A percentile compares a stretch with the other conserved stretches of the same genome.
Evolutionary conservation across 2,888 invertebrate species (phyloP).

Genomic region (Tenthredo mesomela): DNA sequence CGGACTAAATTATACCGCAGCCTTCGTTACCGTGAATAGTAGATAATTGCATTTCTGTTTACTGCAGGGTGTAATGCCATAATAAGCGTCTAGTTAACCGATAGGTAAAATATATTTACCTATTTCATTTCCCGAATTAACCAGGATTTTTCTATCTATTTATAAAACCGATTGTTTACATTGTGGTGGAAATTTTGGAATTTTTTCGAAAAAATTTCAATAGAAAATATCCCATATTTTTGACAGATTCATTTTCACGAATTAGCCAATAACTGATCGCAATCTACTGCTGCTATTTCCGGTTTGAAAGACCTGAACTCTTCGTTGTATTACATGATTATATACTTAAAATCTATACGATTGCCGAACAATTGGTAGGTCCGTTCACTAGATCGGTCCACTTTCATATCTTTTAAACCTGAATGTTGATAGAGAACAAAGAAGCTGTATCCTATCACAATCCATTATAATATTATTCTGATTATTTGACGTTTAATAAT

Average conservation of each 20-base stretch:
- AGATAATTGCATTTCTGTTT: slow-evolving; percentile 16
- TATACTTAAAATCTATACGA: background rate
- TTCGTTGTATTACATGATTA: background rate
- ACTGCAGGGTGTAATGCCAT: slow-evolving; percentile 6
- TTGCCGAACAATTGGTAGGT: background rate
- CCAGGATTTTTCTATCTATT: background rate
- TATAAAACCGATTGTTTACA: background rate
- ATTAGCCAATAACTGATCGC: background rate
- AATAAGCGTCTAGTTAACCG: background rate
- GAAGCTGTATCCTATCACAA: background rate
- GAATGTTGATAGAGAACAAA: background rate
- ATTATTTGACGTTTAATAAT: background rate
- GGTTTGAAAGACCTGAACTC: background rate
- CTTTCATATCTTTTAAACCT: slow-evolving; percentile 4
- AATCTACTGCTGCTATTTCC: background rate
- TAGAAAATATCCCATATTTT: background rate
- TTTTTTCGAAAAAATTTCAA: background rate
- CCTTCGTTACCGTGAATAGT: background rate
- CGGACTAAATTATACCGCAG: background rate
- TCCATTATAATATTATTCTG: background rate
- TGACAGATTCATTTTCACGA: background rate
- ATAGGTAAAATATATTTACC: background rate
- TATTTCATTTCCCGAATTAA: background rate
- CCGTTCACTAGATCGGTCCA: slow-evolving; percentile 2
- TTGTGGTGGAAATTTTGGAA: background rate